Evolutionary conservation across 2,797 vertebrate genomes (phyloP), one percentile per base, ranked within the genome.

Genomic region (Tachyglossus aculeatus): DNA sequence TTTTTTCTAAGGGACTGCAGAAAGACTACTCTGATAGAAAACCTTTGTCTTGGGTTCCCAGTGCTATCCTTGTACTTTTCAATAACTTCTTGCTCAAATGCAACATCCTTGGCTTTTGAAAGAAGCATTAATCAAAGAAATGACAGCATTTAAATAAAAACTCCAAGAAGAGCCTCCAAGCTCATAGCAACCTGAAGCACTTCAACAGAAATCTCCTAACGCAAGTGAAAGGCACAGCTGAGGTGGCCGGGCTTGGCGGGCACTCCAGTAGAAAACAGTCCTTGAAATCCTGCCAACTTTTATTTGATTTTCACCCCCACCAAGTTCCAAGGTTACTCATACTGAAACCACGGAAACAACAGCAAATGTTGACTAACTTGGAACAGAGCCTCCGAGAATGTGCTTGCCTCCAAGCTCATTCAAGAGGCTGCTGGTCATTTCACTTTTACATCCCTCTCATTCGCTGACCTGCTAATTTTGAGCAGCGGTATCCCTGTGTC

Each of bases 241-340:
- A 85, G 71, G 64, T 60, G 55, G 37, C 51, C 51, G 80, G 79
- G 45, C 36, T 60, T 78, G 44, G 47, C 48, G 36, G 39, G 77
- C 5, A 2, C 9, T 86, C 71, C 61, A 74, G 73, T 71, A 82
- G 86, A 85, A 80, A 83, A 70, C 27, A 62, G 65, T 27, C 34
- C 56, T 77, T 88, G 82, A 88, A 86, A 85, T 63, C 34, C 66
- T 88, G 80, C 68, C 79, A 85, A 76, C 38, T 64, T 68, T 56
- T 67, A 85, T 88, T 74, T 89, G 54, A 85, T 77, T 84, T 85
- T 83, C 55, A 48, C 44, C 67, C 84, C 77, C 71, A 61, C 22
- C 5, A 9, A 67, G 53, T 10, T 0, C 59, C 82, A 86, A 88
- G 71, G 67, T 85, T 81, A 74, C 57, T 83, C 52, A 16, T 39